These are phyloP conservation scores for Muscina levida DNA, from an alignment of 2,888 invertebrate genomes.

Conservation along the genomic window DNA sequence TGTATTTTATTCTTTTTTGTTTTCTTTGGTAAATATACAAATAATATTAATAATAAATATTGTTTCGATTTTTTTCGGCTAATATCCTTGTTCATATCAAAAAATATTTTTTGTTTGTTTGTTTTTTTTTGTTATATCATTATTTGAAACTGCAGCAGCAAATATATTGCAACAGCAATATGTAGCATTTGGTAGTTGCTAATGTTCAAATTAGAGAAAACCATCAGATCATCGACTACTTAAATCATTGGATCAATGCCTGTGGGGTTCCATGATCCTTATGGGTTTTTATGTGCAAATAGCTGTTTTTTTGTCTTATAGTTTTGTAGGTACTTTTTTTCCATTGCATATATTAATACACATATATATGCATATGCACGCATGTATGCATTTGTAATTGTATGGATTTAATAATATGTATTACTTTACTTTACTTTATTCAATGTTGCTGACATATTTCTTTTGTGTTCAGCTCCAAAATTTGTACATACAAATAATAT, in stretches of 20 bases:
- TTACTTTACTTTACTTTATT: neutral
- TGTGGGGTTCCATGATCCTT: neutral
- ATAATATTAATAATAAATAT: conserved; percentile 33
- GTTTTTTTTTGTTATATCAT: neutral
- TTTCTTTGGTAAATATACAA: conserved; percentile 32
- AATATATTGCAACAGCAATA: conserved; percentile 48
- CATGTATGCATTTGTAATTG: neutral
- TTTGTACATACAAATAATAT: no score
- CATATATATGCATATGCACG: neutral
- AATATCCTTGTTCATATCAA: conserved; percentile 53
- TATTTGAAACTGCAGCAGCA: conserved; percentile 36
- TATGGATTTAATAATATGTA: conserved; percentile 2
- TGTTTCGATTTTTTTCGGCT: conserved; percentile 30
- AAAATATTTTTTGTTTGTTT: conserved; percentile 54
- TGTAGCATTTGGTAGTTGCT: conserved; percentile 24
- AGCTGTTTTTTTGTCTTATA: conserved; percentile 22
- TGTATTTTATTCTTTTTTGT: conserved; percentile 39
- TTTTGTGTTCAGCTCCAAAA: no score
- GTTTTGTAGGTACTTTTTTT: conserved; percentile 52
- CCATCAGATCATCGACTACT: conserved; percentile 17
- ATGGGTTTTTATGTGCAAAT: no score
- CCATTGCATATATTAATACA: neutral
- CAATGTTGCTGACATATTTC: neutral
- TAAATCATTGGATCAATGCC: neutral
- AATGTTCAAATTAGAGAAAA: conserved; percentile 5